phyloP scores from a whole-genome alignment of 2,113 vertebrate species.

The Paradoxurus hermaphroditus region DNA sequence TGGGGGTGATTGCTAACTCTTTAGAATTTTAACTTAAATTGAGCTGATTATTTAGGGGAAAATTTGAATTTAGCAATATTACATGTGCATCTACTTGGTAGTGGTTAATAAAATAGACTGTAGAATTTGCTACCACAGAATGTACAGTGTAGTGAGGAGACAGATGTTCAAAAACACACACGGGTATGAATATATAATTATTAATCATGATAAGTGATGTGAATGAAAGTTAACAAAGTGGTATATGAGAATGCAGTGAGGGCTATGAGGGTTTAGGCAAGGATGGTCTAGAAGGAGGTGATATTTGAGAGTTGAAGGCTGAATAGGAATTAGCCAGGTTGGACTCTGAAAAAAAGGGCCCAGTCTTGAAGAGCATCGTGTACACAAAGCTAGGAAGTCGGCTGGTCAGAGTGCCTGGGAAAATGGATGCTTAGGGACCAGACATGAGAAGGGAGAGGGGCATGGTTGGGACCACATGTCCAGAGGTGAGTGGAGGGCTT shows the following conservation, averaged over 20 bases:
- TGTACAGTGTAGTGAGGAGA: background rate
- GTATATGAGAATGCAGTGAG: background rate
- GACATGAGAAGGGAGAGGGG: background rate
- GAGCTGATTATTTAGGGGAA: background rate
- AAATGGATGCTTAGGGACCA: background rate
- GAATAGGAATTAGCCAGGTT: background rate
- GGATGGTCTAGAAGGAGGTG: background rate
- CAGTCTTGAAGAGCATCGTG: background rate
- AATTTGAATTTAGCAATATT: background rate
- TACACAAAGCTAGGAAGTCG: background rate
- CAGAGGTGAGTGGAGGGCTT: background rate
- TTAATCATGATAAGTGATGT: background rate
- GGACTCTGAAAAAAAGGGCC: background rate
- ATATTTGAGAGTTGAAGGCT: background rate
- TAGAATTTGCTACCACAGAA: background rate
- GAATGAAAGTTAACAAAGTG: background rate
- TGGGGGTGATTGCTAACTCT: background rate
- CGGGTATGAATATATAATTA: background rate
- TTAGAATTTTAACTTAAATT: constrained; percentile 38
- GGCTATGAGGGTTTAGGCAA: background rate
- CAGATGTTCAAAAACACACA: background rate
- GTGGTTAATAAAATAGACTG: background rate
- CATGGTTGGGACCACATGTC: background rate
- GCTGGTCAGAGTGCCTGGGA: background rate
- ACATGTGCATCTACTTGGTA: background rate